These are phyloP conservation scores for Chymomyza fuscimana DNA, from an alignment of 2,888 invertebrate genomes.

Conservation along the genomic window DNA sequence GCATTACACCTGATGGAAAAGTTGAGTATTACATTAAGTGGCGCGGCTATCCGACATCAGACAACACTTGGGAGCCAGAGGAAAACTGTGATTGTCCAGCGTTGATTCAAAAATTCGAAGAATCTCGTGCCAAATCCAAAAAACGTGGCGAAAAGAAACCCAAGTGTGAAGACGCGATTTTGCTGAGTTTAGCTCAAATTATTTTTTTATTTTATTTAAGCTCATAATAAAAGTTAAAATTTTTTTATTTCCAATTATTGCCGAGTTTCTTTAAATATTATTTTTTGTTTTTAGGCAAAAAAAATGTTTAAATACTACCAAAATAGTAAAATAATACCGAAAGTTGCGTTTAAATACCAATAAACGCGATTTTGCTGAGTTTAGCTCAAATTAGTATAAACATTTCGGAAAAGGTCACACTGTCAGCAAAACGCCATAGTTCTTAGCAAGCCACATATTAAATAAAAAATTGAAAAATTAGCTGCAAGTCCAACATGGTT, in stretches of 20 bases:
- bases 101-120: constrained; percentile 91
- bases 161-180: constrained; percentile 82
- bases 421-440: not conserved
- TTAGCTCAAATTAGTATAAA: not conserved
- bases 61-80: constrained; percentile 98
- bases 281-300: no score
- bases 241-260: no score
- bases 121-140: constrained; percentile 82
- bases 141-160: constrained; percentile 81
- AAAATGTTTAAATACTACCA: no score
- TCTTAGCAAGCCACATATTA: constrained; percentile 7
- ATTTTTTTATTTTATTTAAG: no score
- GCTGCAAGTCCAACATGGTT: constrained; percentile 58
- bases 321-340: not conserved
- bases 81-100: constrained; percentile 95
- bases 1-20: constrained; percentile 85
- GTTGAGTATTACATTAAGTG: constrained; percentile 88
- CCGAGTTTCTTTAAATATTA: no score
- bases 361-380: not conserved
- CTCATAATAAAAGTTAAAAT: no score
- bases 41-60: constrained; percentile 90
- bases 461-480: not conserved
- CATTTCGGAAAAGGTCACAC: not conserved
- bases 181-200: no score
- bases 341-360: not conserved